These are phyloP conservation scores for Melanchra persicariae DNA, from an alignment of 2,888 invertebrate genomes.

Conservation along the genomic window DNA sequence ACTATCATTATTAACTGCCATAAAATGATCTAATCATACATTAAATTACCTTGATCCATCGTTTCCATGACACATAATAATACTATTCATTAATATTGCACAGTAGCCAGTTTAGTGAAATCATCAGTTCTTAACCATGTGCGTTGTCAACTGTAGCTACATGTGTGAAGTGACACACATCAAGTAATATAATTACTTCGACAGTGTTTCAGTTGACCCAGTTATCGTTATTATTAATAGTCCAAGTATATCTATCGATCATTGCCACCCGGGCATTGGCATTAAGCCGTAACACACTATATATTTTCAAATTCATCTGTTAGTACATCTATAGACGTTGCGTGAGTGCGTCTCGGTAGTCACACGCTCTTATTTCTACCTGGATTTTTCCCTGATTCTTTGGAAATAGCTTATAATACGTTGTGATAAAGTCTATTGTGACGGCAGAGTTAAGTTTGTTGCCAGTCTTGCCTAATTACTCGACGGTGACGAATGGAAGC, in stretches of 20 bases:
- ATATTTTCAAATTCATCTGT: constrained; percentile 77
- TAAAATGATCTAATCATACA: constrained; percentile 33
- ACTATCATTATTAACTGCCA: constrained; percentile 1
- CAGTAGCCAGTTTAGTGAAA: constrained; percentile 26
- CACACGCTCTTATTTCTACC: constrained; percentile 75
- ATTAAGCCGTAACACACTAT: constrained; percentile 72
- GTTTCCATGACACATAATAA: constrained; percentile 29
- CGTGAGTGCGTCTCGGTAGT: constrained; percentile 81
- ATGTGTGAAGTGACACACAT: constrained; percentile 54
- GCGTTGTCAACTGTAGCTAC: constrained; percentile 35
- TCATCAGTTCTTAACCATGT: constrained; percentile 46
- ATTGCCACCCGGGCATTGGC: constrained; percentile 81
- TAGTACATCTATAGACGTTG: constrained; percentile 80
- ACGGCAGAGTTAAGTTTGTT: constrained; percentile 60
- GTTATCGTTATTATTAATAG: constrained; percentile 69
- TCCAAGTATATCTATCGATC: constrained; percentile 72
- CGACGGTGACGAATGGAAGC: constrained; percentile 83
- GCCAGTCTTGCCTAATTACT: constrained; percentile 80
- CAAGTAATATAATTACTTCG: constrained; percentile 52
- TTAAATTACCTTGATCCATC: constrained; percentile 21
- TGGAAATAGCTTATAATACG: constrained; percentile 13
- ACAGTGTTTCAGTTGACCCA: constrained; percentile 66
- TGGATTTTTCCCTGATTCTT: not conserved
- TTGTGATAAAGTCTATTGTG: constrained; percentile 62
- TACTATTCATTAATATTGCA: constrained; percentile 8